A percentile compares a stretch with the other conserved stretches of the same genome.
Evolutionary conservation across 2,888 invertebrate genomes (phyloP).

Genomic region (Mythimna impura): DNA sequence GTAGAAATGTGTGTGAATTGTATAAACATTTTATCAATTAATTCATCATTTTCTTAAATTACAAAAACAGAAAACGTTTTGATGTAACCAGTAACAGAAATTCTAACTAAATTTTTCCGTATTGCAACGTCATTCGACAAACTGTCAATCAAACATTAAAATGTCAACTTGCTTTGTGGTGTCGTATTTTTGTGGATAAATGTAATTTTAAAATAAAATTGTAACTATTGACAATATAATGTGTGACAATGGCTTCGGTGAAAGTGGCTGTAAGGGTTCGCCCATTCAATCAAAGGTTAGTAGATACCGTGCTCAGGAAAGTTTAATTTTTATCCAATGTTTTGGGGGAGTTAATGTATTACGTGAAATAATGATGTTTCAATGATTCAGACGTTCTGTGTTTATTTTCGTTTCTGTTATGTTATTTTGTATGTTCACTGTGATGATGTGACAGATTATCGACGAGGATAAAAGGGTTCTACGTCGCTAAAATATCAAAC

Average conservation of each 20-base stretch:
- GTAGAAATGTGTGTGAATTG: not conserved
- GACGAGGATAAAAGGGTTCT: constrained; percentile 29
- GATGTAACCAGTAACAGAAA: not conserved
- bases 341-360: constrained; percentile 69
- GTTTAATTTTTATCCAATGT: constrained; percentile 62
- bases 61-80: constrained; percentile 5
- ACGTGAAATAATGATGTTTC: constrained; percentile 67
- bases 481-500: constrained; percentile 38
- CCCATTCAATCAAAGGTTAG: constrained; percentile 96
- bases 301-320: constrained; percentile 59
- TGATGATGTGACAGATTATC: constrained; percentile 39
- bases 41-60: not conserved
- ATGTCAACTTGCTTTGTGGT: constrained; percentile 82
- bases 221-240: constrained; percentile 85
- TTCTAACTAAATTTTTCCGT: constrained; percentile 35
- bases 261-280: constrained; percentile 97
- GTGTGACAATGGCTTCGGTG: constrained; percentile 95
- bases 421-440: constrained; percentile 60
- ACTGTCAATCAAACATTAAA: constrained; percentile 70
- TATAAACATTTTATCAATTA: not conserved
- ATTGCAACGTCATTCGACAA: constrained; percentile 56
- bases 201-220: constrained; percentile 79
- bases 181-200: constrained; percentile 81
- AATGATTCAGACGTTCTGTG: constrained; percentile 69
- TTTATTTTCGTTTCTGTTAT: constrained; percentile 63